phyloP scores from a whole-genome alignment of 2,888 invertebrate genomes.

The Sarcophaga rosellei region DNA sequence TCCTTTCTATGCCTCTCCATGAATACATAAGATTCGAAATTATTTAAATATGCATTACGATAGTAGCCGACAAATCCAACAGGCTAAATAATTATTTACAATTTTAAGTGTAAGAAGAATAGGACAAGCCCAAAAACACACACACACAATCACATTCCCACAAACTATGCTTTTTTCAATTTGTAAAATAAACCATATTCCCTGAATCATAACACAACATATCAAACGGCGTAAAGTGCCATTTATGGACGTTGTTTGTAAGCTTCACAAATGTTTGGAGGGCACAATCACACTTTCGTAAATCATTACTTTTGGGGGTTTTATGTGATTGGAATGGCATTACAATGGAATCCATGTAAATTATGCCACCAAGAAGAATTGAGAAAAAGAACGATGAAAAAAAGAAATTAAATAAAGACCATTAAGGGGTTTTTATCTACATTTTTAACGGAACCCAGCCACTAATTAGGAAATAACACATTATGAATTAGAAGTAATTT shows the following conservation, averaged over 20 bases:
- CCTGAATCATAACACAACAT: too few species aligned
- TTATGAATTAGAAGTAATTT: slow-evolving; percentile 53
- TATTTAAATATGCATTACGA: slow-evolving; percentile 22
- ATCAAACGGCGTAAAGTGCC: too few species aligned
- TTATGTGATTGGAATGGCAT: too few species aligned
- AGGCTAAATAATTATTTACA: slow-evolving; percentile 13
- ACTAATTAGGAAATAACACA: slow-evolving; percentile 65
- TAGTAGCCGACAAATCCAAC: slow-evolving; percentile 19
- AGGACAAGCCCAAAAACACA: too few species aligned
- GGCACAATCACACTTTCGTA: too few species aligned
- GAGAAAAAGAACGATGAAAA: not conserved
- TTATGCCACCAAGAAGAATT: slow-evolving; percentile 18
- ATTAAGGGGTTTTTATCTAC: slow-evolving; percentile 58
- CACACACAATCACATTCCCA: too few species aligned
- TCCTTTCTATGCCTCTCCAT: too few species aligned
- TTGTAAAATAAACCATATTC: too few species aligned
- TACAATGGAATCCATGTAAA: slow-evolving; percentile 8
- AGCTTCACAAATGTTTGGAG: too few species aligned
- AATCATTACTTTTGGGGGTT: too few species aligned
- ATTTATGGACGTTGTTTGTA: too few species aligned
- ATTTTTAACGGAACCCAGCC: slow-evolving; percentile 48
- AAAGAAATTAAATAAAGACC: slow-evolving; percentile 12
- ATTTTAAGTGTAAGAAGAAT: not conserved
- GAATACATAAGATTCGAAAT: not conserved
- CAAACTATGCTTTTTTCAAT: too few species aligned